Evolutionary conservation across 1,140 invertebrate species (phyloP).

Genomic region (Lepidurus arcticus): DNA sequence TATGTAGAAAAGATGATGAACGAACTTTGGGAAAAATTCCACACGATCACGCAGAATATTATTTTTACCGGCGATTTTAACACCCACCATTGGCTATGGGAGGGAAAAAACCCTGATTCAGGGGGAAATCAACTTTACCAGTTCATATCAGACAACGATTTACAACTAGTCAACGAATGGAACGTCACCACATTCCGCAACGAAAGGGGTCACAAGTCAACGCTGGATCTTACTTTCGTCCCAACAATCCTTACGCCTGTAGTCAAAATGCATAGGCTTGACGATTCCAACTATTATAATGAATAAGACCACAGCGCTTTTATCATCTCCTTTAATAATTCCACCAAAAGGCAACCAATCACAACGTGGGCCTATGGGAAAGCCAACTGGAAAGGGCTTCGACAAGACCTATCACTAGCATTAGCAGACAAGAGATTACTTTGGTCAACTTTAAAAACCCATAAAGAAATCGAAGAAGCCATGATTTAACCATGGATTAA

Average conservation of each 20-base stretch:
- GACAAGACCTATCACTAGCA: background rate
- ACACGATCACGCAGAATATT: background rate
- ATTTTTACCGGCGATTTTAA: conserved; percentile 18
- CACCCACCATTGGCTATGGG: background rate
- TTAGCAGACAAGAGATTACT: background rate
- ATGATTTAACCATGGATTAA: too few relatives aligned
- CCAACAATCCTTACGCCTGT: background rate
- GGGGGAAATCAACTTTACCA: background rate
- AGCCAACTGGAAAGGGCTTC: background rate
- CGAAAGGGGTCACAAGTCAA: conserved; percentile 16
- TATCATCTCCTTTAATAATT: background rate
- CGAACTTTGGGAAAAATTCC: background rate
- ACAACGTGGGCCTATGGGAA: too few relatives aligned
- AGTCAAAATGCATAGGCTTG: background rate
- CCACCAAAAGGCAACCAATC: background rate
- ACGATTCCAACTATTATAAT: background rate
- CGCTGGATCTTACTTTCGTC: background rate
- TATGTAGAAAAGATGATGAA: background rate
- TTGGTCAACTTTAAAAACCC: background rate
- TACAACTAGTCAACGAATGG: background rate
- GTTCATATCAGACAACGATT: background rate
- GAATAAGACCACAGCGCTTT: background rate
- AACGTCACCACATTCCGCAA: background rate
- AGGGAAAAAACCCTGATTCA: background rate
- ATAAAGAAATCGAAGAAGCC: background rate